phyloP scores from a whole-genome alignment of 2,888 invertebrate genomes.

The Drosophila multiciliata region DNA sequence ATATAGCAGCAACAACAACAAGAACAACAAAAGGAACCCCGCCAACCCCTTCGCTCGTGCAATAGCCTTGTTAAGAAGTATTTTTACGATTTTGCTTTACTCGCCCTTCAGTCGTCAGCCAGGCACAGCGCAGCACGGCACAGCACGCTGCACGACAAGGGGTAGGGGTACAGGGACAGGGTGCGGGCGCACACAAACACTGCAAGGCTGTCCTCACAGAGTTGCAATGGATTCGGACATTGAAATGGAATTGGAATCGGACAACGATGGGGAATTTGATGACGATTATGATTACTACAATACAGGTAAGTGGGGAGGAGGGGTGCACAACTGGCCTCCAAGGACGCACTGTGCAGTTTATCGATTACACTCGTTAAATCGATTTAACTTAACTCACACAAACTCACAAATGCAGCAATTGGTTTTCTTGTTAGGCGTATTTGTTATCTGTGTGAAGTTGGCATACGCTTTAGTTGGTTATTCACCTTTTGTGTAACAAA shows the following conservation, averaged over 20 bases:
- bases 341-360: slow-evolving; percentile 49
- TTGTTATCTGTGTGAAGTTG: slow-evolving; percentile 26
- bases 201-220: slow-evolving; percentile 46
- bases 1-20: slow-evolving; percentile 39
- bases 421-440: slow-evolving; percentile 35
- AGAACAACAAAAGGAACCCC: slow-evolving; percentile 43
- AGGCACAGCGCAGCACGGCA: slow-evolving; percentile 49
- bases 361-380: slow-evolving; percentile 51
- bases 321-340: slow-evolving; percentile 1
- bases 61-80: slow-evolving; percentile 65
- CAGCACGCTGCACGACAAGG: slow-evolving; percentile 27
- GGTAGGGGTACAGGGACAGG: slow-evolving; percentile 4
- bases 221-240: slow-evolving; percentile 90
- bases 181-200: slow-evolving; percentile 12
- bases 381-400: slow-evolving; percentile 53
- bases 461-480: slow-evolving; percentile 71
- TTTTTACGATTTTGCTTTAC: slow-evolving; percentile 61
- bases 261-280: slow-evolving; percentile 88
- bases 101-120: slow-evolving; percentile 57
- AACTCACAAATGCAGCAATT: slow-evolving; percentile 23
- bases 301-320: slow-evolving; percentile 83
- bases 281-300: slow-evolving; percentile 94
- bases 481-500: slow-evolving; percentile 65
- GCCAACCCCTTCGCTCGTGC: slow-evolving; percentile 59
- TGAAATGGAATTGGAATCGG: slow-evolving; percentile 89